A percentile compares a stretch with the other conserved stretches of the same genome.
Conservation (phyloP, 1,140 invertebrate species). For the Drosophila tropicalis region DNA sequence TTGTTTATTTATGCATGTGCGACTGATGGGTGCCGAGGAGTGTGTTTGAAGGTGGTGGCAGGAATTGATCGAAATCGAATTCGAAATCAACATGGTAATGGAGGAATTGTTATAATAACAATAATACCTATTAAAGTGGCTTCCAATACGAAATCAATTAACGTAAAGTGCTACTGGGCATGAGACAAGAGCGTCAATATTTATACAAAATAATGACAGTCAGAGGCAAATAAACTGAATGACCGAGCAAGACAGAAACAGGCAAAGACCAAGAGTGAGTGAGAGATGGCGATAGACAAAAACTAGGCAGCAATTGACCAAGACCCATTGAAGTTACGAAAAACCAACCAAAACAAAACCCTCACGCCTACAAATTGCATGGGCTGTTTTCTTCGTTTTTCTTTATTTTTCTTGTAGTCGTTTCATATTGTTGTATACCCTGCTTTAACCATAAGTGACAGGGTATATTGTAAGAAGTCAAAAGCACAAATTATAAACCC, state of each 20-base stretch:
- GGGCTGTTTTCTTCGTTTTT: neutral
- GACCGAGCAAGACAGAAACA: neutral
- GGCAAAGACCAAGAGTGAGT: neutral
- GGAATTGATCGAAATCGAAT: conserved; percentile 18
- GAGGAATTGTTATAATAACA: conserved; percentile 69
- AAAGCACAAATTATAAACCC: no score
- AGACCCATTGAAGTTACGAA: conserved; percentile 5
- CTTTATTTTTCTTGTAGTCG: neutral
- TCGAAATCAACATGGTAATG: conserved; percentile 8
- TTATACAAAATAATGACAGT: conserved; percentile 77
- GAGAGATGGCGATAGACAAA: conserved; percentile 29
- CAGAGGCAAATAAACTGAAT: conserved; percentile 65
- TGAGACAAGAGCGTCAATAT: conserved; percentile 76
- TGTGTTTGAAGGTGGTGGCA: conserved; percentile 29
- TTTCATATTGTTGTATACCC: neutral
- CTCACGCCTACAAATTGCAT: conserved; percentile 52
- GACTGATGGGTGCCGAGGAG: neutral
- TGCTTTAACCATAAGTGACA: neutral
- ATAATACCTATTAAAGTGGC: conserved; percentile 79
- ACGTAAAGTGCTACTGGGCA: conserved; percentile 77
- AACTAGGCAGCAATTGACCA: conserved; percentile 30
- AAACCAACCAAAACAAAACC: conserved; percentile 23
- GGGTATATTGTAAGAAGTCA: neutral
- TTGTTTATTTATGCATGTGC: conserved; percentile 9
- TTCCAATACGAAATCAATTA: conserved; percentile 78